Conservation (phyloP, 2,888 invertebrate species). For the Microctonus aethiopoides region DNA sequence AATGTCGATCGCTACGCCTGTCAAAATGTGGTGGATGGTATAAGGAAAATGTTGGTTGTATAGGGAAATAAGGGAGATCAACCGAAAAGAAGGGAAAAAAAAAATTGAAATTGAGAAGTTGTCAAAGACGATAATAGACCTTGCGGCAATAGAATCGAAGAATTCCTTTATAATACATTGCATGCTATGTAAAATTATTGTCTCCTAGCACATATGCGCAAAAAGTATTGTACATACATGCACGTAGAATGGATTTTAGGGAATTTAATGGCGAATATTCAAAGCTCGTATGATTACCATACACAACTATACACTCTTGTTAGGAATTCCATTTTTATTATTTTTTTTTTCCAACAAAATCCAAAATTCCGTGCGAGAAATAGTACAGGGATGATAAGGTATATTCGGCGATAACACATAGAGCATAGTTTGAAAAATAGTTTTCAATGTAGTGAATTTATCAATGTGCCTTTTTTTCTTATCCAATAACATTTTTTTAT, state of each 20-base stretch:
- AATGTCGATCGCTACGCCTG: slow-evolving; percentile 31
- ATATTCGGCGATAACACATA: not conserved
- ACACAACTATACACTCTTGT: not conserved
- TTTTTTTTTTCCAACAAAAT: not conserved
- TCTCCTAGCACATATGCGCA: too few relatives aligned
- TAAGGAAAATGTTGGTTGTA: too few relatives aligned
- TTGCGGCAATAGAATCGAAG: not conserved
- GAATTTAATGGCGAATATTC: slow-evolving; percentile 2
- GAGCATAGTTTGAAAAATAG: not conserved
- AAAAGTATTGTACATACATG: not conserved
- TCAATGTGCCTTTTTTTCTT: not conserved
- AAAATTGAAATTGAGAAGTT: not conserved
- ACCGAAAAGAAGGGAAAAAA: not conserved
- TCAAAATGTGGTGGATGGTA: not conserved
- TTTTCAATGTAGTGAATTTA: not conserved
- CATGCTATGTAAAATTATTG: not conserved
- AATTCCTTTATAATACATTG: not conserved
- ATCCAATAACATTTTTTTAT: not conserved
- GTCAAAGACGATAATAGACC: not conserved
- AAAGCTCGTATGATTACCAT: not conserved
- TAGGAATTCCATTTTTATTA: not conserved
- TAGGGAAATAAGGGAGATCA: not conserved
- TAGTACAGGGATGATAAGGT: not conserved
- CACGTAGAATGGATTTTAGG: not conserved
- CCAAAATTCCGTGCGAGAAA: not conserved